These are phyloP conservation scores for Anagyrus pseudococci DNA, from an alignment of 2,888 invertebrate species.

Conservation along the genomic window DNA sequence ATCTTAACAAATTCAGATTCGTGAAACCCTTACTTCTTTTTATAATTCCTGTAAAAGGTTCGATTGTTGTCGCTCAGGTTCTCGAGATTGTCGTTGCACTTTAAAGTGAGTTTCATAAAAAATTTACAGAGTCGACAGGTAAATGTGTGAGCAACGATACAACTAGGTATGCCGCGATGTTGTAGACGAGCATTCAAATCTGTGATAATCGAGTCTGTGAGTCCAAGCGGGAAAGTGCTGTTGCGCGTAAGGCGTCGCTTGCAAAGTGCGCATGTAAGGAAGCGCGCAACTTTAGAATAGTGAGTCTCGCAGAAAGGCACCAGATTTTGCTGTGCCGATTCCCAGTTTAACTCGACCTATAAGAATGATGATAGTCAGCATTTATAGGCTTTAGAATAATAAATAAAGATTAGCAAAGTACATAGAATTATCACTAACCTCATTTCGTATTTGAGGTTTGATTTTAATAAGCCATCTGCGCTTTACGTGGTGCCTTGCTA, in stretches of 20 bases:
- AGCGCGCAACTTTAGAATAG: conserved; percentile 74
- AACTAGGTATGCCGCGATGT: conserved; percentile 73
- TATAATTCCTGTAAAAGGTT: conserved; percentile 69
- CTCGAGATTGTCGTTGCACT: conserved; percentile 62
- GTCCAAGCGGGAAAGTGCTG: conserved; percentile 74
- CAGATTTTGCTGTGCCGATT: conserved; percentile 54
- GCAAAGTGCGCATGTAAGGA: conserved; percentile 80
- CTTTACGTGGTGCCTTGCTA: conserved; percentile 59
- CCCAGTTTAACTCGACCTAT: conserved; percentile 62
- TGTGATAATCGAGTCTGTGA: conserved; percentile 64
- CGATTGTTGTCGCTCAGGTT: conserved; percentile 63
- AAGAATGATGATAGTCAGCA: neutral
- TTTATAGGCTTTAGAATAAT: neutral
- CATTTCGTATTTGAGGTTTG: conserved; percentile 40
- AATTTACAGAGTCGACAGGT: conserved; percentile 84
- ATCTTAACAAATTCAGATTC: neutral
- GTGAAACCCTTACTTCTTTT: conserved; percentile 66
- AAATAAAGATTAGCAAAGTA: neutral
- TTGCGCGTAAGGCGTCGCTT: conserved; percentile 78
- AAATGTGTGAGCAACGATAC: conserved; percentile 73
- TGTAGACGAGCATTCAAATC: conserved; percentile 65
- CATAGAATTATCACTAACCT: neutral
- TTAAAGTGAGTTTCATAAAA: conserved; percentile 76
- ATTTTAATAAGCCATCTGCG: conserved; percentile 61
- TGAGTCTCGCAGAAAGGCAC: conserved; percentile 67